Evolutionary conservation across 2,888 invertebrate species (phyloP).

Genomic region (Eulithis prunata): DNA sequence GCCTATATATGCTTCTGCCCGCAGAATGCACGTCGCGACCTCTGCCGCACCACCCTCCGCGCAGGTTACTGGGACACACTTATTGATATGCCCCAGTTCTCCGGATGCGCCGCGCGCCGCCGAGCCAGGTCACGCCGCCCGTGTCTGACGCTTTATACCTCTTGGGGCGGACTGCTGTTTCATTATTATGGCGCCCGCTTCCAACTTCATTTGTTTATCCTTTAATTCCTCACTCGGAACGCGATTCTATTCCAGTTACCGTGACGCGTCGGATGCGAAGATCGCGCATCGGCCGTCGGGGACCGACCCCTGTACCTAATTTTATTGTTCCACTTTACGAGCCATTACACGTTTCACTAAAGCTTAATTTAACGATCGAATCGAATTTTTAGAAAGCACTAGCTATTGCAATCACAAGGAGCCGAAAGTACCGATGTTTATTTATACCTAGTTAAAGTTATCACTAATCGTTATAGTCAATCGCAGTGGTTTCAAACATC

Average conservation of each 20-base stretch:
- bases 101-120: slow-evolving; percentile 61
- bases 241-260: slow-evolving; percentile 79
- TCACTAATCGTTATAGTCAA: slow-evolving; percentile 18
- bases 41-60: slow-evolving; percentile 63
- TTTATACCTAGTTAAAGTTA: slow-evolving; percentile 16
- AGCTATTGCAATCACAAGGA: slow-evolving; percentile 17
- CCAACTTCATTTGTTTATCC: slow-evolving; percentile 82
- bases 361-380: slow-evolving; percentile 41
- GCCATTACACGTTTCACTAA: slow-evolving; percentile 50
- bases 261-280: slow-evolving; percentile 73
- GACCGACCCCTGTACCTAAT: slow-evolving; percentile 58
- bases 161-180: slow-evolving; percentile 77
- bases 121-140: slow-evolving; percentile 70
- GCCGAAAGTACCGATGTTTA: slow-evolving; percentile 17
- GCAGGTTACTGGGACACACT: slow-evolving; percentile 77
- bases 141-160: slow-evolving; percentile 80
- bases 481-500: slow-evolving; percentile 41
- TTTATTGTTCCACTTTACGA: slow-evolving; percentile 67
- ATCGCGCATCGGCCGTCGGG: slow-evolving; percentile 73
- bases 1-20: slow-evolving; percentile 25
- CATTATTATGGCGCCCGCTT: slow-evolving; percentile 76
- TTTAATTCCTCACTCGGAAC: slow-evolving; percentile 78
- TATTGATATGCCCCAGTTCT: slow-evolving; percentile 81
- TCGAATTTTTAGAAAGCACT: slow-evolving; percentile 18
- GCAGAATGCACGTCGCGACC: slow-evolving; percentile 59